phyloP scores from a whole-genome alignment of 2,113 vertebrate species.

The Cariama cristata region DNA sequence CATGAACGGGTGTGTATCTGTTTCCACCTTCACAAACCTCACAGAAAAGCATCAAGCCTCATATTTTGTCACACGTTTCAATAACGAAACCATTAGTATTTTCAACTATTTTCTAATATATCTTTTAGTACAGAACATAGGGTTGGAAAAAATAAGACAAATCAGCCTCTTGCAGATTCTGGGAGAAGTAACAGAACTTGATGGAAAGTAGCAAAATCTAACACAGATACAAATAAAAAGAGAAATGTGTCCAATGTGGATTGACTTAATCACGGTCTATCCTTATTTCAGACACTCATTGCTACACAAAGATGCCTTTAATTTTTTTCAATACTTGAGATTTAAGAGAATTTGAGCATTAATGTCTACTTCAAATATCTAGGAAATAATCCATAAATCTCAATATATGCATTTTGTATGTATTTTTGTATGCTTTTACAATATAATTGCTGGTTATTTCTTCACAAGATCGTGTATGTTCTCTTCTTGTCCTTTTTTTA shows the following conservation, averaged over 20 bases:
- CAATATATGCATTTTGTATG: background rate
- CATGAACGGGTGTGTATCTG: fast-evolving
- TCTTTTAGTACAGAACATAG: background rate
- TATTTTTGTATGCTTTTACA: background rate
- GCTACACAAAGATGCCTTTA: background rate
- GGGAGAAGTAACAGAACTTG: background rate
- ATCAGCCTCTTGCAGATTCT: background rate
- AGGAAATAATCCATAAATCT: background rate
- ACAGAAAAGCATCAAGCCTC: background rate
- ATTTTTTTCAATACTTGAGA: background rate
- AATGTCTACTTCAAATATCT: background rate
- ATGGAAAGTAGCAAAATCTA: background rate
- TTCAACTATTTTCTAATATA: background rate
- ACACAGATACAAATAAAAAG: background rate
- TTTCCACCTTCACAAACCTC: background rate
- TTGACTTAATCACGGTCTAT: background rate
- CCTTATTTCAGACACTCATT: background rate
- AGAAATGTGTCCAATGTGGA: background rate
- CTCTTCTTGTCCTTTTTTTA: background rate
- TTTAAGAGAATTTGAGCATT: conserved; percentile 30
- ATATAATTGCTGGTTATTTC: background rate
- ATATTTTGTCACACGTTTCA: background rate
- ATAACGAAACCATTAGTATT: background rate
- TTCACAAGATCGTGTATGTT: background rate
- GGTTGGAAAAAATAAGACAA: background rate